phyloP scores from a whole-genome alignment of 1,140 invertebrate species.

The Heliconius hermathena region DNA sequence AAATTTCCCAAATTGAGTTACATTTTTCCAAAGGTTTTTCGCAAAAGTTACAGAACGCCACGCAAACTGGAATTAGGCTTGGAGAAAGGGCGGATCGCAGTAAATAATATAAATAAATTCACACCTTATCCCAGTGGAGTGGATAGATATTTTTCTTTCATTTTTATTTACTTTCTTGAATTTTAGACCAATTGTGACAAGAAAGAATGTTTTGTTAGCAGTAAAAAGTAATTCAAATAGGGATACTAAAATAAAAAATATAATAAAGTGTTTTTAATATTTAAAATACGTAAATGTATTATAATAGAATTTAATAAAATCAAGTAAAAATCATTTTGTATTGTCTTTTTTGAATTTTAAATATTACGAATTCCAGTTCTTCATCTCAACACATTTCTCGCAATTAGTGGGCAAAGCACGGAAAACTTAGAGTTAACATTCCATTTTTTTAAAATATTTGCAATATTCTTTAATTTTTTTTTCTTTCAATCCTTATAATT shows the following conservation, averaged over 20 bases:
- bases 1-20: neutral
- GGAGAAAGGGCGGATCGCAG: conserved; percentile 2
- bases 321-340: too few relatives aligned
- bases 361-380: too few relatives aligned
- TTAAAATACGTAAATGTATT: too few relatives aligned
- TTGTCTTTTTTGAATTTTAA: too few relatives aligned
- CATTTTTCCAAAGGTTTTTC: conserved; percentile 8
- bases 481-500: too few relatives aligned
- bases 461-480: too few relatives aligned
- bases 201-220: neutral
- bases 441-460: too few relatives aligned
- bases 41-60: neutral
- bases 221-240: neutral
- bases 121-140: conserved; percentile 5
- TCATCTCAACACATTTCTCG: too few relatives aligned
- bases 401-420: neutral
- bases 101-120: conserved; percentile 15
- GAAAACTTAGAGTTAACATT: neutral
- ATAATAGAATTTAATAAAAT: too few relatives aligned
- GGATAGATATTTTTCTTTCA: conserved; percentile 7
- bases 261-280: too few relatives aligned
- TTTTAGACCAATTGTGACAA: neutral
- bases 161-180: neutral
- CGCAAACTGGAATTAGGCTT: neutral
- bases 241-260: too few relatives aligned